These are phyloP conservation scores for Crotalus tigris DNA, from an alignment of 2,113 vertebrate genomes.

Conservation along the genomic window DNA sequence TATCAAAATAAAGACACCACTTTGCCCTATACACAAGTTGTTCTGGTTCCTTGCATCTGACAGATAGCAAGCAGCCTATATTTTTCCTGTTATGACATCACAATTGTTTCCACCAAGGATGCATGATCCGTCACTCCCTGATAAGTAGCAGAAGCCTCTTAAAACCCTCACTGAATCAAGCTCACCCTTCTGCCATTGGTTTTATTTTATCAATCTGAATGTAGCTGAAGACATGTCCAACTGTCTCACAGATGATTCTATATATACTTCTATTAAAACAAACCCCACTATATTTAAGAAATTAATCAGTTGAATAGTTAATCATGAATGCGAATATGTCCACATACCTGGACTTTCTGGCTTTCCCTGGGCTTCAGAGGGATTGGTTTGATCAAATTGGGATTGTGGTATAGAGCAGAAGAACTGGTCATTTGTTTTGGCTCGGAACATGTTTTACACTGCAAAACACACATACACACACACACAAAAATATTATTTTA, in stretches of 20 bases:
- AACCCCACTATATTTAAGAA: not conserved
- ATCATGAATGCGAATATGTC: not conserved
- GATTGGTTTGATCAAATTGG: constrained; percentile 93
- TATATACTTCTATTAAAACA: not conserved
- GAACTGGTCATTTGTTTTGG: constrained; percentile 92
- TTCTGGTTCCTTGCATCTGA: not conserved
- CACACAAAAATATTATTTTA: not conserved
- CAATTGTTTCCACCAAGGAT: not conserved
- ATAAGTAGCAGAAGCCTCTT: not conserved
- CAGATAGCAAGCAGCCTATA: not conserved
- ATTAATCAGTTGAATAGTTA: not conserved
- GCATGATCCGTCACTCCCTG: not conserved
- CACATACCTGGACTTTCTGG: constrained; percentile 65
- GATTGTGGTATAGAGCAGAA: constrained; percentile 83
- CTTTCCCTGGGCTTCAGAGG: constrained; percentile 84
- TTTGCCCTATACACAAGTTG: not conserved
- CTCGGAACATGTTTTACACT: constrained; percentile 85
- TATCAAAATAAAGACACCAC: not conserved
- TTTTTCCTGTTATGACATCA: not conserved
- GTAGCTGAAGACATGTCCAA: not conserved
- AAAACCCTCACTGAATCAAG: not conserved
- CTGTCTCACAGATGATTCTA: not conserved
- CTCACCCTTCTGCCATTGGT: not conserved
- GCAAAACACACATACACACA: constrained; percentile 43
- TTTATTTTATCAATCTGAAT: not conserved